Conservation (phyloP, 1,140 invertebrate species). For the Cardiocondyla obscurior region DNA sequence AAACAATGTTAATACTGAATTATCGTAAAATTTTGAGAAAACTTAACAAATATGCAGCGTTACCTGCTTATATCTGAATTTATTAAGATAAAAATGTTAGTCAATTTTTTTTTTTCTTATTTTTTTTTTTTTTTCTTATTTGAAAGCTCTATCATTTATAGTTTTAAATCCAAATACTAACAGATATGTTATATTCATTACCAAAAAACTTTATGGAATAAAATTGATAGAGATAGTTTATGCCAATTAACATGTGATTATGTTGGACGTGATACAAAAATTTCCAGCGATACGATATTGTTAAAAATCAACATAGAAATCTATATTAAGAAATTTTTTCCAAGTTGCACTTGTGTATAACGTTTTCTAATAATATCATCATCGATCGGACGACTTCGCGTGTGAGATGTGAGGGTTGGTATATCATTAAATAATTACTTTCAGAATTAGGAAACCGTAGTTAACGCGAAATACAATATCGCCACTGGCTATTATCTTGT, state of each 20-base stretch:
- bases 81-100: background rate
- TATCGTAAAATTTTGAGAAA: background rate
- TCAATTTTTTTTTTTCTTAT: background rate
- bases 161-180: background rate
- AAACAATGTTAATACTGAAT: background rate
- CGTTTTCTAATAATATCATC: conserved; percentile 18
- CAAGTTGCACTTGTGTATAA: background rate
- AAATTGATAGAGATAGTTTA: background rate
- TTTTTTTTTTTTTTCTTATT: background rate
- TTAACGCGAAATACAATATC: conserved; percentile 23
- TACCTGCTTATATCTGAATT: background rate
- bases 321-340: background rate
- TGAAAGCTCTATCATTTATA: background rate
- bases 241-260: background rate
- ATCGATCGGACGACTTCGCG: conserved; percentile 15
- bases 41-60: background rate
- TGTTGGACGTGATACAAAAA: background rate
- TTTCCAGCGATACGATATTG: background rate
- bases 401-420: background rate
- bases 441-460: conserved; percentile 23
- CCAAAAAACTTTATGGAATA: background rate
- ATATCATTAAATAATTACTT: conserved; percentile 45
- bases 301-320: background rate
- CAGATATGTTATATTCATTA: background rate
- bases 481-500: background rate